A percentile compares a stretch with the other conserved stretches of the same genome.
Evolutionary conservation across 2,113 vertebrate species (phyloP).

Genomic region (Pygoscelis antarcticus): DNA sequence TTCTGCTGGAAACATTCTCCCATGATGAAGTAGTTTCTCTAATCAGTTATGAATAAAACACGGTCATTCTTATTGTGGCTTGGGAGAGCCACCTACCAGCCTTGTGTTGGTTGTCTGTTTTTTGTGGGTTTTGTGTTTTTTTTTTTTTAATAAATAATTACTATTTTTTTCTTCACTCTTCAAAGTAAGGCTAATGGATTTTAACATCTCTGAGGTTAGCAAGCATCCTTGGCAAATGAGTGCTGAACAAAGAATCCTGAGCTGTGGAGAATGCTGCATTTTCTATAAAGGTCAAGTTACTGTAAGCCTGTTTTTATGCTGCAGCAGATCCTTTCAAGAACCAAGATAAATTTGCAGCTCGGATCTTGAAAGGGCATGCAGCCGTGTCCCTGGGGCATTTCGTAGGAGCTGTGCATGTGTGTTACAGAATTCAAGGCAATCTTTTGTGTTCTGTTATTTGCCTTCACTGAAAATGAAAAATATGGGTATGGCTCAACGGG

Average conservation of each 20-base stretch:
- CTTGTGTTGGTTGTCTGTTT: not conserved
- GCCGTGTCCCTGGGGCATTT: not conserved
- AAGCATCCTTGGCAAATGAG: not conserved
- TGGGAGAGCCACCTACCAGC: not conserved
- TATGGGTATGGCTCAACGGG: not conserved
- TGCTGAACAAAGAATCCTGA: not conserved
- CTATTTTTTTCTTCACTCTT: not conserved
- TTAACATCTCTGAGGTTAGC: slow-evolving; percentile 1
- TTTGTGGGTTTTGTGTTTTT: not conserved
- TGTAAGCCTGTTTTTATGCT: not conserved
- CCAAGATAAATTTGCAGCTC: not conserved
- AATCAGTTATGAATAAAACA: slow-evolving; percentile 30
- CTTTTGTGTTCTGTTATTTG: slow-evolving; percentile 52
- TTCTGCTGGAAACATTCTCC: not conserved
- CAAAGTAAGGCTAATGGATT: not conserved
- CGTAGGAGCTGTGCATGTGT: not conserved
- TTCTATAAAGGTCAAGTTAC: slow-evolving; percentile 37
- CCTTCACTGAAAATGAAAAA: slow-evolving; percentile 23
- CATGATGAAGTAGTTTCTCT: not conserved
- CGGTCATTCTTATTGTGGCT: not conserved
- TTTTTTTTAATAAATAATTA: not conserved
- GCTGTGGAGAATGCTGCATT: not conserved
- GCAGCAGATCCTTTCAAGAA: slow-evolving; percentile 30
- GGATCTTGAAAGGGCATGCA: slow-evolving; percentile 6
- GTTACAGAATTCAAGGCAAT: slow-evolving; percentile 14